Evolutionary conservation across 1,140 invertebrate genomes (phyloP).

Genomic region (Carcinoscorpius rotundicauda): DNA sequence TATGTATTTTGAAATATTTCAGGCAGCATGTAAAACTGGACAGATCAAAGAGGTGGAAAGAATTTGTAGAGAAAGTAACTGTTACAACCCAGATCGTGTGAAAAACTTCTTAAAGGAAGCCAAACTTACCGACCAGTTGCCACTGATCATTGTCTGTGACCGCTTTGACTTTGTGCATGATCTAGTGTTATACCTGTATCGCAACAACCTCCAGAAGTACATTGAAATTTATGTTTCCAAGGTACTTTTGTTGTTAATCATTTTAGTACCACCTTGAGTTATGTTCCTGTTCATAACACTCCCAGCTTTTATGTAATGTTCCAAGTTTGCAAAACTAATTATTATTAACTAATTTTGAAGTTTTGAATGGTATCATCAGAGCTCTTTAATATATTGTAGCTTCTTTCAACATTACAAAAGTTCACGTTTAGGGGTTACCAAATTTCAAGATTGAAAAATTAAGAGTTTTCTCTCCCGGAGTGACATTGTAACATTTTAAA

Average conservation of each 20-base stretch:
- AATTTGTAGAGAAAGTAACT: slow-evolving; percentile 95
- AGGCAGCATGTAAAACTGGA: slow-evolving; percentile 91
- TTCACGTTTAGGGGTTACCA: no score
- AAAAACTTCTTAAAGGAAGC: slow-evolving; percentile 99
- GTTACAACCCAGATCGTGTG: slow-evolving; percentile 93
- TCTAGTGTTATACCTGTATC: slow-evolving; percentile 90
- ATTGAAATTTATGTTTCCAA: slow-evolving; percentile 99
- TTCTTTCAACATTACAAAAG: no score
- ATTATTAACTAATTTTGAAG: no score
- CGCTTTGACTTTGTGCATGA: slow-evolving; percentile 99
- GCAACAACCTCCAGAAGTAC: slow-evolving; percentile 96
- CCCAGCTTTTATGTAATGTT: no score
- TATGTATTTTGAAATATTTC: slow-evolving; percentile 16
- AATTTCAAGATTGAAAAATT: no score
- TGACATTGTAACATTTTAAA: no score
- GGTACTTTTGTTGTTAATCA: slow-evolving; percentile 37
- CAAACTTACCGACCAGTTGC: slow-evolving; percentile 90
- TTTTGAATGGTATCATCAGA: no score
- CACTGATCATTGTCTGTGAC: slow-evolving; percentile 97
- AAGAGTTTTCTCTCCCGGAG: no score
- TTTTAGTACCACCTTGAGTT: no score
- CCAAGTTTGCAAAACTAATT: no score
- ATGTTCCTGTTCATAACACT: no score
- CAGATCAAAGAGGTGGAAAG: slow-evolving; percentile 99
- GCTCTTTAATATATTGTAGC: no score